Conservation (phyloP, 30 jellyfish, hydroid and myxozoan species). For the Turritopsis dohrnii region DNA sequence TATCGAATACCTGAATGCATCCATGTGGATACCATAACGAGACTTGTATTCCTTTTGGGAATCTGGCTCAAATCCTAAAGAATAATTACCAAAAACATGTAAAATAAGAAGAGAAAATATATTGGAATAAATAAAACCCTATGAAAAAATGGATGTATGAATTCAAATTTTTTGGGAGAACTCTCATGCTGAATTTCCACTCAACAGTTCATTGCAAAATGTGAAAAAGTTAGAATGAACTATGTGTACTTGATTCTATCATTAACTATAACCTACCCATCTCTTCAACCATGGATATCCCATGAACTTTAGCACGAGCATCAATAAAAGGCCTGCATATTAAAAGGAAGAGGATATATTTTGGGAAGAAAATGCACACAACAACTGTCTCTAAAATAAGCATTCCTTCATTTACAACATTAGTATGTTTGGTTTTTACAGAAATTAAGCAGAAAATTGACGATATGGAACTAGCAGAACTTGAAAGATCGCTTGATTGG, state of each 20-base stretch:
- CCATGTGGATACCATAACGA: slow-evolving; percentile 92
- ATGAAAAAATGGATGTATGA: neutral
- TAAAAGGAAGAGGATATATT: neutral
- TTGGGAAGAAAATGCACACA: too few species aligned
- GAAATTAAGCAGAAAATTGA: too few species aligned
- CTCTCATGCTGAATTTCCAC: too few species aligned
- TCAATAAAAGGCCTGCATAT: slow-evolving; percentile 92
- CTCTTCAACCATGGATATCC: slow-evolving; percentile 67
- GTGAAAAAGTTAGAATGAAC: neutral
- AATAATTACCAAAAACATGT: neutral
- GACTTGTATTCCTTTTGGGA: slow-evolving; percentile 73
- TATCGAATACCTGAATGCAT: slow-evolving; percentile 60
- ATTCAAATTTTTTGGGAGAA: too few species aligned
- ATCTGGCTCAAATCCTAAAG: slow-evolving; percentile 69
- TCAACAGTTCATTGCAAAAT: too few species aligned
- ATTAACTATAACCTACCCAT: slow-evolving; percentile 62
- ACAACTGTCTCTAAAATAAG: too few species aligned
- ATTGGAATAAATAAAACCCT: neutral
- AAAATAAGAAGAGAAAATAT: neutral
- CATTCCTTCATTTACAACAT: too few species aligned
- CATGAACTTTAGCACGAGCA: slow-evolving; percentile 77
- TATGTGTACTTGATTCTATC: neutral
- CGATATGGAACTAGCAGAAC: too few species aligned
- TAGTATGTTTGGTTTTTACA: too few species aligned
- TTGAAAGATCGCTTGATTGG: too few species aligned